Percentiles rank a stretch among this genome's conserved stretches.
Evolutionary conservation across 2,888 invertebrate species (phyloP).

Genomic region (Plutella xylostella): DNA sequence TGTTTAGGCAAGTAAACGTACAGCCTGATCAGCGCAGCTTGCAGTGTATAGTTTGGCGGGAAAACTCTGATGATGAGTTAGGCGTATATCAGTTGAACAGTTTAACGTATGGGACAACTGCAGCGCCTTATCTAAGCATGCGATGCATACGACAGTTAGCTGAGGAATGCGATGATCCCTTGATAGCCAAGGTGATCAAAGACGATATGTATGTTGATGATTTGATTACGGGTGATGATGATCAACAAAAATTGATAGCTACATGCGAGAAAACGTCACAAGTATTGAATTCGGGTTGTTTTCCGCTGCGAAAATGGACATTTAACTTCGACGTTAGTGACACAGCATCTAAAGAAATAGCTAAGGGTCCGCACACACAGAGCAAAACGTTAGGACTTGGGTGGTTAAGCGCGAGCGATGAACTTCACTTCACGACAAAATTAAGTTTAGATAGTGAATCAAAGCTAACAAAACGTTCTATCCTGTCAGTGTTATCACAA

Average conservation of each 20-base stretch:
- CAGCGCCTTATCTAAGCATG: constrained; percentile 26
- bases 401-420: constrained; percentile 12
- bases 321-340: constrained; percentile 13
- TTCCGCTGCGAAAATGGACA: constrained; percentile 20
- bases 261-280: constrained; percentile 1
- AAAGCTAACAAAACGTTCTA: constrained; percentile 13
- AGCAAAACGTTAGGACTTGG: constrained; percentile 18
- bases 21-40: constrained; percentile 21
- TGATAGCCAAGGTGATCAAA: constrained; percentile 17
- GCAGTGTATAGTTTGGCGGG: constrained; percentile 25
- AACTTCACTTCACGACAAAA: constrained; percentile 15
- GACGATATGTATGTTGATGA: constrained; percentile 22
- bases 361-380: constrained; percentile 12
- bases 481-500: constrained; percentile 15
- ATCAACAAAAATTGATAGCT: neutral
- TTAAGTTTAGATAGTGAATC: neutral
- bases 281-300: constrained; percentile 16
- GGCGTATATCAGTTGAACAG: constrained; percentile 22
- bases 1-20: constrained; percentile 26
- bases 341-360: constrained; percentile 7
- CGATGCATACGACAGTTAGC: constrained; percentile 25
- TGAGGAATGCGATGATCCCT: constrained; percentile 21
- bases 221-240: constrained; percentile 19
- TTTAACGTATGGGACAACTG: constrained; percentile 24
- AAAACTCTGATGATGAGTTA: constrained; percentile 18